Base-by-base conservation (phyloP, 2,888 invertebrate genomes). In the Himalopsyche kuldschensis region DNA sequence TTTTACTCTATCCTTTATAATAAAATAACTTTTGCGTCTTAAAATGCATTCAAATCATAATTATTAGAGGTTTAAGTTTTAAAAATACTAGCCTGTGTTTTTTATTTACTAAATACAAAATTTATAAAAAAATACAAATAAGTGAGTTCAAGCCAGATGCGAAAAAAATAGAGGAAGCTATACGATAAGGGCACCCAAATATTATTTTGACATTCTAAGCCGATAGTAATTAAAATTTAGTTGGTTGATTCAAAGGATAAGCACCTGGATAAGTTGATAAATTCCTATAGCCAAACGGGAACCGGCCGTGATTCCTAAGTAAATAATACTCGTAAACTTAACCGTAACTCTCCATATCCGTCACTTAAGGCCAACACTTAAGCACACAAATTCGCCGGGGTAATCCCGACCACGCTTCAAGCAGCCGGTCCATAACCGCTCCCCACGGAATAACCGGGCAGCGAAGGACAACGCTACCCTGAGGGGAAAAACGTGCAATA, bases 331-430 rank as follows among this genome's bases (percentile, higher is more conserved):
- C 30, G 20, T 27, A 78, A 41, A 35, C 41, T 78, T 46, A 46
- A 35, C 81, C 24, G 76, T 80, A 80, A 82, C 80, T 84, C 82
- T 75, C 76, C 78, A 76, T 80, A 82, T 79, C 78, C 82, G 76
- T 82, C 84, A 82, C 84, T 77, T 46, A 48, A 82, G 76, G 82
- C 41, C 82, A 80, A 80, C 82, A 78, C 82, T 84, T 82, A 82
- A 80, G 80, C 77, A 78, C 47, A 82, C 80, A 82, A 82, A 80
- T 84, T 82, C 80, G 80, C 82, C 35, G 82, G 78, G 78, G 79
- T 82, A 79, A 82, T 82, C 79, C 78, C 27, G 20, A 78, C 76
- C 78, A 41, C 35, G 47, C 55, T 55, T 55, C 20, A 46, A 20
- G 41, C 27, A 80, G 24, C 80, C 80, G 41, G 75, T 47, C 81